phyloP scores from a whole-genome alignment of 2,797 vertebrate genomes.

The Microctenopoma steveboyesi region DNA sequence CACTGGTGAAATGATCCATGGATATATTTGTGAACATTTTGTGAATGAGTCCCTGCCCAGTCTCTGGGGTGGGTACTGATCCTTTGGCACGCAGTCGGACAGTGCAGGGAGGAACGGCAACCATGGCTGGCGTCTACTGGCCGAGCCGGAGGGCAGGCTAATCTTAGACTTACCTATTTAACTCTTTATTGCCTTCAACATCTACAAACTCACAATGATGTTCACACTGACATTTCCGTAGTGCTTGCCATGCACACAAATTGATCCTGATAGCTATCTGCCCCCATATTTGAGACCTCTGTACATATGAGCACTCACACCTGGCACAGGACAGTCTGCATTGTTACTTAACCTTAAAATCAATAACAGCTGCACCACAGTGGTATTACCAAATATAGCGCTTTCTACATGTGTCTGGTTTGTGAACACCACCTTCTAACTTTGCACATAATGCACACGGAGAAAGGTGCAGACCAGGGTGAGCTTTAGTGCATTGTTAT shows the following conservation, averaged over 20 bases:
- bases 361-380: conserved; percentile 58
- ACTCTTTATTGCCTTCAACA: conserved; percentile 48
- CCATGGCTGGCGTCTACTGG: conserved; percentile 72
- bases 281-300: conserved; percentile 31
- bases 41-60: conserved; percentile 44
- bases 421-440: background rate
- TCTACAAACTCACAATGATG: conserved; percentile 47
- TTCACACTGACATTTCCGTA: conserved; percentile 62
- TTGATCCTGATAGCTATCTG: conserved; percentile 15
- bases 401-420: conserved; percentile 32
- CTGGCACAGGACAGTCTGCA: conserved; percentile 24
- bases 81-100: conserved; percentile 56
- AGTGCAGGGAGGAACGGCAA: conserved; percentile 69
- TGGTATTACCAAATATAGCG: conserved; percentile 43
- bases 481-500: conserved; percentile 11
- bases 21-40: conserved; percentile 38
- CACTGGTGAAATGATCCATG: background rate
- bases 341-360: conserved; percentile 45
- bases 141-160: conserved; percentile 73
- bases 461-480: background rate
- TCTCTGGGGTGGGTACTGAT: conserved; percentile 43
- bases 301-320: conserved; percentile 8
- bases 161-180: conserved; percentile 77
- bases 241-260: conserved; percentile 39
- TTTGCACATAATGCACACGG: conserved; percentile 1